These are phyloP conservation scores for Oryzias woworae DNA, from an alignment of 2,113 vertebrate genomes.

Conservation along the genomic window DNA sequence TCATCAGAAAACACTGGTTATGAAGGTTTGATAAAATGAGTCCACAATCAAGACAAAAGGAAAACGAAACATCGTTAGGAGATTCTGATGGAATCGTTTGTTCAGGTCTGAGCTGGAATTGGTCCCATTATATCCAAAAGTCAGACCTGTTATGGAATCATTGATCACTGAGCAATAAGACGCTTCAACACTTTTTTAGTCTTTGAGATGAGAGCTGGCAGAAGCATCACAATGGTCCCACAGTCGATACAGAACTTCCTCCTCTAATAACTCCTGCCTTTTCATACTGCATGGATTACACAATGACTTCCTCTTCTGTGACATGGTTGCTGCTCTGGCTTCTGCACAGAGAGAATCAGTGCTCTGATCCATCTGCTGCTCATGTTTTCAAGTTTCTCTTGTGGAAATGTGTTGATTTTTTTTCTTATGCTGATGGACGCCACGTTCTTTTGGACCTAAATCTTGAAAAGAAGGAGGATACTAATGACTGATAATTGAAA, in stretches of 20 bases:
- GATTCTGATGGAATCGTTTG: neutral
- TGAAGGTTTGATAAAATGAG: conserved; percentile 32
- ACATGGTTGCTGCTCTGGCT: too few relatives aligned
- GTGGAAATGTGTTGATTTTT: too few relatives aligned
- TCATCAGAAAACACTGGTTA: conserved; percentile 43
- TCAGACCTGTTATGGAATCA: conserved; percentile 16
- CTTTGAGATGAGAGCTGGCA: conserved; percentile 33
- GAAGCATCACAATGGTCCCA: conserved; percentile 40
- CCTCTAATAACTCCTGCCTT: conserved; percentile 37
- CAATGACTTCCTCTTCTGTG: conserved; percentile 52
- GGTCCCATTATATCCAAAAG: conserved; percentile 10
- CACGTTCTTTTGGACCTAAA: too few relatives aligned
- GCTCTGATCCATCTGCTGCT: too few relatives aligned
- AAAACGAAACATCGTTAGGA: neutral
- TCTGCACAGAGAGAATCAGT: too few relatives aligned
- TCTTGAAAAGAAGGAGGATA: too few relatives aligned
- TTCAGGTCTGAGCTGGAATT: conserved; percentile 4
- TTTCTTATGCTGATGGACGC: too few relatives aligned
- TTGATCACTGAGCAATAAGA: conserved; percentile 37
- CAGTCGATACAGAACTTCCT: conserved; percentile 43
- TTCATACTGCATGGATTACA: conserved; percentile 49
- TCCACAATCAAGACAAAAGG: conserved; percentile 14
- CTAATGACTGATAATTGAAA: too few relatives aligned
- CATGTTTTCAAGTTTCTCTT: too few relatives aligned
- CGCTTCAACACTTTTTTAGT: conserved; percentile 5